Evolutionary conservation across 2,113 vertebrate species (phyloP).

Genomic region (Pachyramphus minor): DNA sequence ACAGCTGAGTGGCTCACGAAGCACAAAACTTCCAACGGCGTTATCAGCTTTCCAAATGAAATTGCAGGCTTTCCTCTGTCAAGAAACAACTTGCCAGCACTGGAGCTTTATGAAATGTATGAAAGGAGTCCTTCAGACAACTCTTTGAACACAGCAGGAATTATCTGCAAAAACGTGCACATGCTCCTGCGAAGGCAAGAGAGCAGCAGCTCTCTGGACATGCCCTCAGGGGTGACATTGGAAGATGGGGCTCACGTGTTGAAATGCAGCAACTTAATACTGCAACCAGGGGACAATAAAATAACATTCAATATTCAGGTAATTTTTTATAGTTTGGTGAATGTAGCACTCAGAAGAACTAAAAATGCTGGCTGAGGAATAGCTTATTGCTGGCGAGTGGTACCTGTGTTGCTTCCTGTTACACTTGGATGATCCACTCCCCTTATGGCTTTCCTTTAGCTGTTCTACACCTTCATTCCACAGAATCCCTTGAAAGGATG

Average conservation of each 20-base stretch:
- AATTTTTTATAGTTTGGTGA: not conserved
- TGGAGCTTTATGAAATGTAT: conserved; percentile 86
- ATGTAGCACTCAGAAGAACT: not conserved
- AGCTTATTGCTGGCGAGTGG: not conserved
- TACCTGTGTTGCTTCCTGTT: not conserved
- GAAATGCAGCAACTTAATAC: conserved; percentile 74
- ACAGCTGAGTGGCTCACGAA: conserved; percentile 78
- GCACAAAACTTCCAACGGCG: conserved; percentile 77
- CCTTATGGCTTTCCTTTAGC: not conserved
- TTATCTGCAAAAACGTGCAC: conserved; percentile 93
- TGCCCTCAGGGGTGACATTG: conserved; percentile 67
- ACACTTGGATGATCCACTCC: not conserved
- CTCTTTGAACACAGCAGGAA: conserved; percentile 81
- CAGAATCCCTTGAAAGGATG: not conserved
- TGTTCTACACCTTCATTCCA: not conserved
- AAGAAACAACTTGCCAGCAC: conserved; percentile 50
- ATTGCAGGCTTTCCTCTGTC: not conserved
- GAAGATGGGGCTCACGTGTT: conserved; percentile 85
- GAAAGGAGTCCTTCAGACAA: conserved; percentile 90
- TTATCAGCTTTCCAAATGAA: conserved; percentile 76
- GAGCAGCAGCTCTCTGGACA: conserved; percentile 76
- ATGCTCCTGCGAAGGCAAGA: conserved; percentile 87
- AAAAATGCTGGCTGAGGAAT: not conserved
- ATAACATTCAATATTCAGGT: conserved; percentile 86
- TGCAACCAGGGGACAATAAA: conserved; percentile 87